A percentile compares a stretch with the other conserved stretches of the same genome.
Conservation (phyloP, 2,797 vertebrate genomes). For the Protonibea diacanthus region DNA sequence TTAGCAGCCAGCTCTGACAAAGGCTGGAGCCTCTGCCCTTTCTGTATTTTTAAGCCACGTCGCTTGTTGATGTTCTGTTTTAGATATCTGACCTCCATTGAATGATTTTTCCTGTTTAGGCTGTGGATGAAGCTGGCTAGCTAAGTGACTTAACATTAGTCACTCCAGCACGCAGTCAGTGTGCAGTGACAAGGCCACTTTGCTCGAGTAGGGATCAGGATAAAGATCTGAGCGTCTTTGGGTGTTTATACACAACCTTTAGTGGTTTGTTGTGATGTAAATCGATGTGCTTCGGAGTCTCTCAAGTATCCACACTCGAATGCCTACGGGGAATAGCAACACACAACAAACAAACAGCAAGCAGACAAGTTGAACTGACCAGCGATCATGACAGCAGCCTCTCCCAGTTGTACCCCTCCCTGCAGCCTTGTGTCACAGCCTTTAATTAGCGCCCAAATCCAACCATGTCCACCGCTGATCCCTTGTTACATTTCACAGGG, state of each 20-base stretch:
- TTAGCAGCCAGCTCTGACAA: neutral
- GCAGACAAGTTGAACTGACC: constrained; percentile 21
- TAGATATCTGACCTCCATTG: neutral
- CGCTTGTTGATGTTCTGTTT: neutral
- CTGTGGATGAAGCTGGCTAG: neutral
- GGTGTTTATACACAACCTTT: constrained; percentile 25
- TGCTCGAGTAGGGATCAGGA: constrained; percentile 8
- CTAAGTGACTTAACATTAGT: neutral
- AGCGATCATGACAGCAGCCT: constrained; percentile 1
- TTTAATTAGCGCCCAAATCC: constrained; percentile 68
- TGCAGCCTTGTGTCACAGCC: constrained; percentile 54
- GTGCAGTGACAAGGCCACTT: neutral
- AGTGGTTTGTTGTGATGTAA: constrained; percentile 31
- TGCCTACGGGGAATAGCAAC: neutral
- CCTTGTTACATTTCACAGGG: constrained; percentile 68
- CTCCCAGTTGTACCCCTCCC: constrained; percentile 8
- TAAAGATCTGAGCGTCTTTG: constrained; percentile 22
- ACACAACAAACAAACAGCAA: constrained; percentile 24
- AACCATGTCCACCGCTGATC: constrained; percentile 46
- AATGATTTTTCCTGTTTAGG: neutral
- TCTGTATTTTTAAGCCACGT: neutral
- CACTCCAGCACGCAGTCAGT: neutral
- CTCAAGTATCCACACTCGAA: neutral
- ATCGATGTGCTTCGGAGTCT: neutral
- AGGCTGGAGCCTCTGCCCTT: neutral